phyloP scores from a whole-genome alignment of 92 coral and sea anemone species.

The Siderastrea radians region DNA sequence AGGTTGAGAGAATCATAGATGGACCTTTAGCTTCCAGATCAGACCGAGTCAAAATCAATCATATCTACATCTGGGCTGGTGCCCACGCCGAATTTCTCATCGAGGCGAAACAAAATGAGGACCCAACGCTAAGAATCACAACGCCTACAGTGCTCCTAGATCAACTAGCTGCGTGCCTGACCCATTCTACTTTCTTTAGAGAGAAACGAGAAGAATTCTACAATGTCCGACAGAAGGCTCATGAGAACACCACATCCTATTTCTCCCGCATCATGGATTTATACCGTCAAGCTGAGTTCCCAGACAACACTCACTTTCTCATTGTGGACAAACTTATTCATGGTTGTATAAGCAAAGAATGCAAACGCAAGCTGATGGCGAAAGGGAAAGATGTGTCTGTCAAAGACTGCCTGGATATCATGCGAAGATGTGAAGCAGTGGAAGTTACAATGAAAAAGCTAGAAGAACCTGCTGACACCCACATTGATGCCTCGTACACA shows the following conservation, averaged over 20 bases:
- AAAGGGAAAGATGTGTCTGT: no score
- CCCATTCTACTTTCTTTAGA: conserved; percentile 73
- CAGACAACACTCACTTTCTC: no score
- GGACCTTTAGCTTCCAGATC: conserved; percentile 78
- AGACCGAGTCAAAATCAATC: conserved; percentile 71
- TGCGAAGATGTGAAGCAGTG: background rate
- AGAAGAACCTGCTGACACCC: conserved; percentile 51
- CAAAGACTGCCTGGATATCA: no score
- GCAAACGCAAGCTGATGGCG: no score
- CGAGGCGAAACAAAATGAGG: conserved; percentile 69
- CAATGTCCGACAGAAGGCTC: conserved; percentile 49
- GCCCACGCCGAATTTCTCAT: conserved; percentile 81
- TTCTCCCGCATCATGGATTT: no score
- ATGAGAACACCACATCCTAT: conserved; percentile 37
- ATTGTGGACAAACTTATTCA: no score
- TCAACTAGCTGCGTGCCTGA: conserved; percentile 73
- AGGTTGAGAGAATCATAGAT: conserved; percentile 71
- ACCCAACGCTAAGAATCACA: conserved; percentile 53
- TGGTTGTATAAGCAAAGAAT: no score
- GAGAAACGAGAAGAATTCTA: conserved; percentile 81
- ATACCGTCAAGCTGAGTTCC: no score
- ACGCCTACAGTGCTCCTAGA: conserved; percentile 63
- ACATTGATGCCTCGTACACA: conserved; percentile 58
- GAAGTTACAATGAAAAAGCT: conserved; percentile 65
- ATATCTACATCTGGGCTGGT: conserved; percentile 79